Conservation (phyloP, 2,888 invertebrate genomes). For the Sminthurinus aureus region DNA sequence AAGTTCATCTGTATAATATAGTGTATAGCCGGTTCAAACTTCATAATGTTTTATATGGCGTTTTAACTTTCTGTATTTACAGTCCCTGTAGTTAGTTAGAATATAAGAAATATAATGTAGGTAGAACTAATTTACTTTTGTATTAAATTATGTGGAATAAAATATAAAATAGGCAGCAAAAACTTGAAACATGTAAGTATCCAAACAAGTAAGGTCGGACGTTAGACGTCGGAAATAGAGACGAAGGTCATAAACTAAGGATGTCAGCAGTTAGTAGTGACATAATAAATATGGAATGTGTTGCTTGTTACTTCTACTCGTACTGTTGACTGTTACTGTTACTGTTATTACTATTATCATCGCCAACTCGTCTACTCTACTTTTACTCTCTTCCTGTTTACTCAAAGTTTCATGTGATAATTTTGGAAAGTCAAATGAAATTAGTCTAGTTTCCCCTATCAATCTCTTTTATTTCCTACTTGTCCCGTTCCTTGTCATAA, state of each 20-base stretch:
- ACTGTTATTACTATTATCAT: too few relatives aligned
- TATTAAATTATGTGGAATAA: too few relatives aligned
- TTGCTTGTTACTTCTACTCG: neutral
- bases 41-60: too few relatives aligned
- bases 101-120: neutral
- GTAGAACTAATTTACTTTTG: too few relatives aligned
- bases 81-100: neutral
- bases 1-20: too few relatives aligned
- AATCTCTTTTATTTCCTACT: neutral
- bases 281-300: too few relatives aligned
- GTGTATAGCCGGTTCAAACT: too few relatives aligned
- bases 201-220: neutral
- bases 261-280: neutral
- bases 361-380: neutral
- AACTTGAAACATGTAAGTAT: too few relatives aligned
- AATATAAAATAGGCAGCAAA: too few relatives aligned
- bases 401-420: neutral
- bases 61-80: neutral
- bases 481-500: constrained; percentile 2
- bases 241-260: neutral
- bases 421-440: constrained; percentile 3
- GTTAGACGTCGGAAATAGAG: neutral
- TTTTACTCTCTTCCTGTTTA: too few relatives aligned
- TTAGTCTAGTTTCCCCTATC: neutral
- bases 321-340: neutral